Base-by-base conservation (phyloP, 2,888 invertebrate genomes). In the Tipula confusa region DNA sequence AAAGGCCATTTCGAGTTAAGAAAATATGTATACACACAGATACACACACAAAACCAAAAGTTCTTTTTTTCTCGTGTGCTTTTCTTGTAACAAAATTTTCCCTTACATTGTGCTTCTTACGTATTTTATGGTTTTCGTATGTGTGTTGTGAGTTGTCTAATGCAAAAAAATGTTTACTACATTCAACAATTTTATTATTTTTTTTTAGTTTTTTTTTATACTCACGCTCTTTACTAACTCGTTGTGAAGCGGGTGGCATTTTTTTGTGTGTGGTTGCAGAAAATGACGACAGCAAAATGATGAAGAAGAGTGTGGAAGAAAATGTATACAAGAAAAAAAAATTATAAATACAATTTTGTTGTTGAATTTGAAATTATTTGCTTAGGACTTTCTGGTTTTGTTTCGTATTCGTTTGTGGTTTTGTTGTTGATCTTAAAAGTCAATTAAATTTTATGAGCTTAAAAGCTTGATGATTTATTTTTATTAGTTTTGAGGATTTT, bases 161-260 rank as follows among this genome's bases (percentile, higher is more conserved):
- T 18, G 3, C 24, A 64, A 64, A 9, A 24, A 24, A 1, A 15
- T n/a, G 5, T 64, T 24, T 24, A 64, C 24, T 64, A 64, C 64
- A 64, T 64, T 64, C 64, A 64, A 64, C 64, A 64, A 64, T 64
- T 64, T 64, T 64, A 64, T 64, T 64, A 64, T 64, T 64, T 64
- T 64, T 64, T 24, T 64, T 64, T 64, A 64, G 64, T 64, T 64
- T 64, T 64, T n/a, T n/a, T n/a, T n/a, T n/a, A n/a, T n/a, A 9
- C 24, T 64, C 64, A 11, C 24, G 64, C 64, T 64, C 64, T 64
- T 9, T n/a, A n/a, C 24, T 24, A n/a, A 2, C 43, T 43, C 43
- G n/a, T n/a, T n/a, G n/a, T n/a, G n/a, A n/a, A 6, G 33, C 1
- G 33, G 2, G 33, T 2, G 64, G 24, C 2, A 3, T 1, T 43